Evolutionary conservation across 2,113 vertebrate species (phyloP).

Genomic region (Mixornis gularis): DNA sequence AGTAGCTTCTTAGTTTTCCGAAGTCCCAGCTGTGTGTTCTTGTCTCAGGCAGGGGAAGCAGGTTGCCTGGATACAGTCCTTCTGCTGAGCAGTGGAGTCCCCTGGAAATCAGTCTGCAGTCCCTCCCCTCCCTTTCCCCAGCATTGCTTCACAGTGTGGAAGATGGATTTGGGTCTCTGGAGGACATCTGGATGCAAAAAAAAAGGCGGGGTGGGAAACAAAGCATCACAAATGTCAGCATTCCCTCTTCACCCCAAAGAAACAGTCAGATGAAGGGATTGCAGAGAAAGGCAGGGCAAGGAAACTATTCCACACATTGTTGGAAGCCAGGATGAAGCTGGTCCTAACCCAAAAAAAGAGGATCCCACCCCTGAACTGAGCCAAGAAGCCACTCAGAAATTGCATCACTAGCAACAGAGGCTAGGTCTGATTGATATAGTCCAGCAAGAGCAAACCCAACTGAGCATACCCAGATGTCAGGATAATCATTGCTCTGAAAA

Average conservation of each 20-base stretch:
- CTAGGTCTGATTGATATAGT: not conserved
- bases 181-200: conserved; percentile 12
- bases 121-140: not conserved
- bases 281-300: not conserved
- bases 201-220: not conserved
- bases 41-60: conserved; percentile 58
- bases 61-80: conserved; percentile 72
- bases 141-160: not conserved
- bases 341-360: not conserved
- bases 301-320: not conserved
- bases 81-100: conserved; percentile 60
- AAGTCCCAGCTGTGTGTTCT: conserved; percentile 69
- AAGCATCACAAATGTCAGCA: not conserved
- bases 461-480: not conserved
- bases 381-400: not conserved
- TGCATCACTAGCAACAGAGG: not conserved
- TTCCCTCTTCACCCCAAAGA: not conserved
- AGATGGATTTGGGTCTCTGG: not conserved
- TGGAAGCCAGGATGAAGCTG: not conserved
- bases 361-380: not conserved
- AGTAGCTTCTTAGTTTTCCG: conserved; percentile 33
- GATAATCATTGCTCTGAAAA: not conserved
- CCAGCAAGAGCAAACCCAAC: not conserved
- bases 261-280: not conserved
- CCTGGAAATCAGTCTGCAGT: conserved; percentile 30